Evolutionary conservation across 2,888 invertebrate species (phyloP).

Genomic region (Aphidius colemani): DNA sequence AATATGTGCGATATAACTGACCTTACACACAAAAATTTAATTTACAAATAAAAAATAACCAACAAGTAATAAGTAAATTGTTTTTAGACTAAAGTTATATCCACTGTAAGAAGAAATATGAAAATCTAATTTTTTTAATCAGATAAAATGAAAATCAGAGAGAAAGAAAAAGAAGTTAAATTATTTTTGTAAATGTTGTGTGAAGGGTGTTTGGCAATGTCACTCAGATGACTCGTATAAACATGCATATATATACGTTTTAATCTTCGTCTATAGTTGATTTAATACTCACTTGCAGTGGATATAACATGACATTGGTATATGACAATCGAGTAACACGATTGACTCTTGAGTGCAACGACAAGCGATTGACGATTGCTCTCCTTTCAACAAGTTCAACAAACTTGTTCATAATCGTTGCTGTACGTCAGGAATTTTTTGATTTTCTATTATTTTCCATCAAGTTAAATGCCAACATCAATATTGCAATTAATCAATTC

Average conservation of each 20-base stretch:
- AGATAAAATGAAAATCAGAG: too few species aligned
- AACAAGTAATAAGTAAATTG: too few species aligned
- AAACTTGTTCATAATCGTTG: background rate
- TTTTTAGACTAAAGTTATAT: too few species aligned
- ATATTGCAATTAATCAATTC: background rate
- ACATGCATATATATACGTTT: background rate
- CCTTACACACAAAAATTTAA: too few species aligned
- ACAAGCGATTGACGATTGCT: constrained; percentile 13
- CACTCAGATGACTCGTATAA: constrained; percentile 17
- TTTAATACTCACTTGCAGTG: constrained; percentile 8
- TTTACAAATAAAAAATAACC: too few species aligned
- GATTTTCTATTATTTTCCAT: background rate
- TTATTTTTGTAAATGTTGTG: too few species aligned
- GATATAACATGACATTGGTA: constrained; percentile 13
- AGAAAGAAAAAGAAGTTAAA: too few species aligned
- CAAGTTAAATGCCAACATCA: background rate
- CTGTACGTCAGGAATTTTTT: background rate
- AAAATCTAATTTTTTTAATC: too few species aligned
- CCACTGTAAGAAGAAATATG: too few species aligned
- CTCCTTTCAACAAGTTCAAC: constrained; percentile 9
- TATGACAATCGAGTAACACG: constrained; percentile 21
- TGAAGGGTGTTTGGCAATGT: constrained; percentile 23
- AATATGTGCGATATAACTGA: too few species aligned
- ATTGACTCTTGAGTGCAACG: constrained; percentile 25
- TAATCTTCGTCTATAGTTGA: background rate